Evolutionary conservation across 2,113 vertebrate species (phyloP).

Genomic region (Cervus canadensis): DNA sequence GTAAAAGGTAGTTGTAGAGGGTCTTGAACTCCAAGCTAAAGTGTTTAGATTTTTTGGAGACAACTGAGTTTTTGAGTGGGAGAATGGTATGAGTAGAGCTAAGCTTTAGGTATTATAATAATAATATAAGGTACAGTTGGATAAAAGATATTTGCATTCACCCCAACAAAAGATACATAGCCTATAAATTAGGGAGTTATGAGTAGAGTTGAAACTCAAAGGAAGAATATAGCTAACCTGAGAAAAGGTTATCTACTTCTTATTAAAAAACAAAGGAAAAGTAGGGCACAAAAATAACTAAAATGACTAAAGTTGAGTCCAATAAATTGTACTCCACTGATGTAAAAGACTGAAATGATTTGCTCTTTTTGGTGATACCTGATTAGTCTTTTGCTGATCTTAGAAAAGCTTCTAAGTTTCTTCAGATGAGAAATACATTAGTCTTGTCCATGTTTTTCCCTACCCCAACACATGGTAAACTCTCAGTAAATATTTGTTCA

Average conservation of each 20-base stretch:
- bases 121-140: neutral
- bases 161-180: neutral
- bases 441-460: neutral
- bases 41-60: neutral
- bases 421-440: neutral
- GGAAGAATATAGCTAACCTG: neutral
- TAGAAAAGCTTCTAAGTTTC: conserved; percentile 5
- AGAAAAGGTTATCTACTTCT: neutral
- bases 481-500: neutral
- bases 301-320: neutral
- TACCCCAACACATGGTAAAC: neutral
- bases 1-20: neutral
- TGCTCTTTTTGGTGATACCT: neutral
- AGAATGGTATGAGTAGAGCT: neutral
- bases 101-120: neutral
- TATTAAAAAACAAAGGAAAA: neutral
- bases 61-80: neutral
- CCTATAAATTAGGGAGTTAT: neutral
- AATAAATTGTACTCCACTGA: neutral
- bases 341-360: neutral
- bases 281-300: neutral
- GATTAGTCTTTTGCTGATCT: neutral
- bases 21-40: neutral
- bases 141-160: neutral
- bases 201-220: neutral